A percentile compares a stretch with the other conserved stretches of the same genome.
Evolutionary conservation across 1,140 invertebrate genomes (phyloP).

Genomic region (Andricus grossulariae): DNA sequence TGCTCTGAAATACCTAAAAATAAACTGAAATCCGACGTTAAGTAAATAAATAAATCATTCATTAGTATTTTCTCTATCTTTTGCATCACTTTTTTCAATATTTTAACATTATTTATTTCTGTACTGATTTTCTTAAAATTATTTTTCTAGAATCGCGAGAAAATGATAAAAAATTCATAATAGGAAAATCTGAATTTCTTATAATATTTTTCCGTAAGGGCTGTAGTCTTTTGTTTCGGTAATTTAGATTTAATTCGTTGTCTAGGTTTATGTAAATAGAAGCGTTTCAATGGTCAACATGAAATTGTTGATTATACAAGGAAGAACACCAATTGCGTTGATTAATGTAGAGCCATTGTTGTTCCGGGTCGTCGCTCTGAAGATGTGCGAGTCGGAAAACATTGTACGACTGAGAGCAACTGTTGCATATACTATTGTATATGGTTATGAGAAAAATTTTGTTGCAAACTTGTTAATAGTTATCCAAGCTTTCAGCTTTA

Average conservation of each 20-base stretch:
- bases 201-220: too few species aligned
- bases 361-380: constrained; percentile 52
- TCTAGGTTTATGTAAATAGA: constrained; percentile 73
- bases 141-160: too few species aligned
- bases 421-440: constrained; percentile 76
- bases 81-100: too few species aligned
- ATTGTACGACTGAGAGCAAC: constrained; percentile 71
- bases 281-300: constrained; percentile 71
- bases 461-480: constrained; percentile 67
- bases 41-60: too few species aligned
- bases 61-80: too few species aligned
- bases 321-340: constrained; percentile 76
- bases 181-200: too few species aligned
- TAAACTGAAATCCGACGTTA: too few species aligned
- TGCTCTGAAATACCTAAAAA: too few species aligned
- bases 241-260: constrained; percentile 56
- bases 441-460: constrained; percentile 69
- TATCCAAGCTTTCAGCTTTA: constrained; percentile 67
- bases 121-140: too few species aligned
- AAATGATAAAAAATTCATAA: too few species aligned
- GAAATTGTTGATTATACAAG: constrained; percentile 71
- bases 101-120: too few species aligned
- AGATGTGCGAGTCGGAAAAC: constrained; percentile 50
- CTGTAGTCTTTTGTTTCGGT: neutral
- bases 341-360: constrained; percentile 71